Base-by-base conservation (phyloP, 2,888 invertebrate species). In the Rhopalosiphum nymphaeae region DNA sequence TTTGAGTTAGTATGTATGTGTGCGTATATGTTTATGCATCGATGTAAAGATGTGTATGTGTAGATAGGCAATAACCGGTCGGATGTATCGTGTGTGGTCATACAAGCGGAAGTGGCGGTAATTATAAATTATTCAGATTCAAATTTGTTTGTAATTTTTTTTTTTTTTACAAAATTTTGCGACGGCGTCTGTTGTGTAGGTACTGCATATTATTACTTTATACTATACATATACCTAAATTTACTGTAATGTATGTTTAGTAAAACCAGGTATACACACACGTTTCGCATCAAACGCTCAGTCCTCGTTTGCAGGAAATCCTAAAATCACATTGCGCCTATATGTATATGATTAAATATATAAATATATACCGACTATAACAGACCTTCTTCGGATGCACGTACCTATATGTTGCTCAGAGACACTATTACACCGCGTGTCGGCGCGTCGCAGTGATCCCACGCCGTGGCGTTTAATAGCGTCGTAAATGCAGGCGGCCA, bases 71-170 rank as follows among this genome's bases (percentile, higher is more conserved):
- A 92, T 88, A 92, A 92, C 92, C 92, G 92, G 92, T 92, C 92
- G 42, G 67, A 88, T 88, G 53, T 92, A 78, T 92, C 92, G 92
- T 92, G 92, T 92, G 88, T 92, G 92, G 92, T 88, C 92, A 92
- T 16, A 29, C 88, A 7, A 61, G 67, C 92, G 92, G 88, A 92
- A 92, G 88, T 92, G 21, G 36, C 53, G 53, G 88, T 78, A 88
- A 92, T 92, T 91, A 91, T 91, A 91, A 91, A 91, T 84, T 92
- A 88, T 88, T 92, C 53, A 67, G 42, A 42, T 36, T 67, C 42
- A 87, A 87, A 92, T 92, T 87, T 87, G 87, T 87, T 21, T 49
- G 49, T 92, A 92, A 26, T 44, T 89, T 42, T 89, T 49, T 89
- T 49, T 78, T 91, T 53, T 56, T 46, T 42, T 29, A 56, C 46